Base-by-base conservation (phyloP, 2,888 invertebrate genomes). In the Eulithis prunata region DNA sequence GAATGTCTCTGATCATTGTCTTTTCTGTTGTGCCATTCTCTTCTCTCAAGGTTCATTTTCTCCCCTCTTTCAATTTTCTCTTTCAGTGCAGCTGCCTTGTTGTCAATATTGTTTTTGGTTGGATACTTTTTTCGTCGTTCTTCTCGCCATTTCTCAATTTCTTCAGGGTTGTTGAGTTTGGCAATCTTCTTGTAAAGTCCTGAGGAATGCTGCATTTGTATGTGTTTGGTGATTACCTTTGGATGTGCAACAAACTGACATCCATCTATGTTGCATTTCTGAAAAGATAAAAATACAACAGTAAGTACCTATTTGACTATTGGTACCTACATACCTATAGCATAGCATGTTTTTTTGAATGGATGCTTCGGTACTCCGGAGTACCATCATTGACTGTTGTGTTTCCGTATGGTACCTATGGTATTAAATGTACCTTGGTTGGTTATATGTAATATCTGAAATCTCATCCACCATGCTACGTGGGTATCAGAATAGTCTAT, bases 61-160 rank as follows among this genome's bases (percentile, higher is more conserved):
- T 97, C 97, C 32, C 98, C 98, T 68, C 97, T 94, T 69, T 95
- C 94, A 60, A 94, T 79, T 81, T 95, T 95, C 78, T 96, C 97
- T 68, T 94, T 94, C 43, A 93, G 88, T 69, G 94, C 94, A 46
- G 95, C 94, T 72, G 94, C 94, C 78, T 95, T 94, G 71, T 94
- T 94, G 68, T 95, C 94, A 38, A 96, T 93, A 82, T 96, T 97
- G 32, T 89, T 93, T 74, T 94, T 93, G 0, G 97, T 97, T 0
- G 97, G 97, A 86, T 95, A 97, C 77, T 95, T 96, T 88, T 94
- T 96, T 83, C 95, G 96, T 57, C 99, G 93, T 78, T 98, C 98
- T 58, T 94, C 95, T 71, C 95, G 94, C 98, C 98, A 99, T 83
- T 96, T 96, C 43, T 95, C 91, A 66, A 98, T 96, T 72, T 98